Conservation (phyloP, 2,888 invertebrate genomes). For the Ferdinandea cuprea region DNA sequence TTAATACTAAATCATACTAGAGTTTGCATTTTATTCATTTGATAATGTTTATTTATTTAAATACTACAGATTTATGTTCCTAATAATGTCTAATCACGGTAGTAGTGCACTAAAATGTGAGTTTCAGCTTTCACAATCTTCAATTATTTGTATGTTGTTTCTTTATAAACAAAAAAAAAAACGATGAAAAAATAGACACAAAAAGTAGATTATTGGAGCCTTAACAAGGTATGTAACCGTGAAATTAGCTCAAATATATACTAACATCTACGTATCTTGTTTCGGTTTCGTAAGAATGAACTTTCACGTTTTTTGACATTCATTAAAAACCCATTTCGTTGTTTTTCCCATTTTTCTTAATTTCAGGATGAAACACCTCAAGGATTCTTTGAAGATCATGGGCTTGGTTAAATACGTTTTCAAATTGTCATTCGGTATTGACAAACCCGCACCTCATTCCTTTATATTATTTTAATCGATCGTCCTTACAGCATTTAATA, state of each 20-base stretch:
- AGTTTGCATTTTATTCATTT: conserved; percentile 65
- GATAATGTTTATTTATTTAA: conserved; percentile 6
- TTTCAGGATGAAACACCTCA: conserved; percentile 99
- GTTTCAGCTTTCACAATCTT: conserved; percentile 63
- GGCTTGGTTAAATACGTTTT: conserved; percentile 90
- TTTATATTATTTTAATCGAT: conserved; percentile 26
- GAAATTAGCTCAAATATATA: conserved; percentile 16
- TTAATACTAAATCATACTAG: background rate
- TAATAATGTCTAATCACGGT: conserved; percentile 56
- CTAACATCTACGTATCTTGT: conserved; percentile 45
- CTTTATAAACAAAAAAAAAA: conserved; percentile 23
- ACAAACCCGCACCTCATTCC: conserved; percentile 29
- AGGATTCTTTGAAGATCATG: conserved; percentile 99
- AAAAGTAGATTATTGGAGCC: conserved; percentile 62
- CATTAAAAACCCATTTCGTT: conserved; percentile 28
- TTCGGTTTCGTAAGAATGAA: conserved; percentile 52
- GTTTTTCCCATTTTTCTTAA: conserved; percentile 82
- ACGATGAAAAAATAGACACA: conserved; percentile 33
- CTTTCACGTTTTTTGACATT: conserved; percentile 1
- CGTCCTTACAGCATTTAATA: conserved; percentile 47
- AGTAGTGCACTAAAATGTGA: conserved; percentile 70
- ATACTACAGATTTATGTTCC: conserved; percentile 33
- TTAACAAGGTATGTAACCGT: conserved; percentile 75
- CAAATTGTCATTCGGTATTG: conserved; percentile 20
- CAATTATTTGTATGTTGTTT: conserved; percentile 56